Base-by-base conservation (phyloP, 2,888 invertebrate species). In the Drosophila affinis region DNA sequence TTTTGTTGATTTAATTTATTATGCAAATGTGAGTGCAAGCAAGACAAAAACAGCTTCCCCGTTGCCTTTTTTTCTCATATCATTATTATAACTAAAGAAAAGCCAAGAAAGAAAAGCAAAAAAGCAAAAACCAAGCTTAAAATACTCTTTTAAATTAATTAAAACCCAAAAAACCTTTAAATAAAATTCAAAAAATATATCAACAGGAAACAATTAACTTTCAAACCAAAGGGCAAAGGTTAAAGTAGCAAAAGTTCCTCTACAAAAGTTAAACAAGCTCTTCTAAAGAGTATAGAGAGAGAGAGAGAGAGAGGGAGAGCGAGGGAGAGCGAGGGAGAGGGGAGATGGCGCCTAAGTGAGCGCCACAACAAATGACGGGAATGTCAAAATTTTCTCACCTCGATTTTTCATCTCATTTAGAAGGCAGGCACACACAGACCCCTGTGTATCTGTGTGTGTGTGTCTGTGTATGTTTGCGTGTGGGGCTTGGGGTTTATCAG, bases 361-460 rank as follows among this genome's bases (percentile, higher is more conserved):
- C 64, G 70, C 54, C 72, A 63, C 65, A 74, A 76, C 61, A 85
- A 85, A 88, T 87, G 85, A 79, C 88, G 78, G 76, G 56, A 52
- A 63, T 77, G 73, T 76, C 83, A 89, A 87, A 82, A 72, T 72
- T 69, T 85, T 85, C 77, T 79, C 89, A 89, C 89, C 85, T 79
- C 83, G 52, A 89, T 89, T 82, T 87, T 87, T 89, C 89, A 86
- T 89, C 80, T 73, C 86, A 89, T 86, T 89, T 85, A 71, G 75
- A 68, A 21, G 21, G 21, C 21, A 21, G 77, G 70, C 61, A 64
- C 61, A 76, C 70, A 56, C 69, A 68, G 5, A 24, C 24, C 0
- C 68, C 57, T 59, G 45, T 29, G 27, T 9, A 21, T 54, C 45
- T 54, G 54, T 24, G 34, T 29, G 34, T 62, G 27, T 32, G 48